Conservation (phyloP, 2,888 invertebrate genomes). For the Drosophila subsilvestris region DNA sequence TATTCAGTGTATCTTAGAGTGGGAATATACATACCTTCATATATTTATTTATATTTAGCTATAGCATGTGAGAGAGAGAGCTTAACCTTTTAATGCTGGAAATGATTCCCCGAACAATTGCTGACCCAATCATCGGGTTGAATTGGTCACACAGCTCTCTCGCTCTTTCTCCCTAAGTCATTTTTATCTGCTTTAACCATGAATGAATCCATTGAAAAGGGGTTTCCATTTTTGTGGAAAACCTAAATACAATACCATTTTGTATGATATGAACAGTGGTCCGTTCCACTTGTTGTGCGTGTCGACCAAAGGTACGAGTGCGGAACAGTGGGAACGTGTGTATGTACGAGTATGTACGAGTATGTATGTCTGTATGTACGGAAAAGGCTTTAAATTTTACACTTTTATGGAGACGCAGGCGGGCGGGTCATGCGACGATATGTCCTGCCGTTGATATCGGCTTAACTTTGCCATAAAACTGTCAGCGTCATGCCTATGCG, state of each 20-base stretch:
- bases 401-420: slow-evolving; percentile 59
- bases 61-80: not conserved
- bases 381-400: slow-evolving; percentile 75
- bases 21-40: not conserved
- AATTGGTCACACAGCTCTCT: not conserved
- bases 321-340: no score
- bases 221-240: slow-evolving; percentile 49
- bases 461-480: slow-evolving; percentile 79
- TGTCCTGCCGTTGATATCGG: slow-evolving; percentile 78
- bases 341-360: not conserved
- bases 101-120: not conserved
- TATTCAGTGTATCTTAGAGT: no score
- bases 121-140: not conserved
- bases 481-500: slow-evolving; percentile 76
- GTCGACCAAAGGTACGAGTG: slow-evolving; percentile 58
- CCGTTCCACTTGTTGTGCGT: slow-evolving; percentile 65
- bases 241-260: slow-evolving; percentile 75
- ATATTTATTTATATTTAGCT: no score
- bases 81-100: not conserved
- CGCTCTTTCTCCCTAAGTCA: slow-evolving; percentile 20
- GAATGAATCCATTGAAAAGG: slow-evolving; percentile 74
- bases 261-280: slow-evolving; percentile 51
- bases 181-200: slow-evolving; percentile 75
- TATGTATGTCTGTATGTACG: slow-evolving; percentile 4
- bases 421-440: slow-evolving; percentile 56